Percentiles rank a stretch among this genome's conserved stretches.
Conservation (phyloP, 1,140 invertebrate species). For the Whitmania pigra region DNA sequence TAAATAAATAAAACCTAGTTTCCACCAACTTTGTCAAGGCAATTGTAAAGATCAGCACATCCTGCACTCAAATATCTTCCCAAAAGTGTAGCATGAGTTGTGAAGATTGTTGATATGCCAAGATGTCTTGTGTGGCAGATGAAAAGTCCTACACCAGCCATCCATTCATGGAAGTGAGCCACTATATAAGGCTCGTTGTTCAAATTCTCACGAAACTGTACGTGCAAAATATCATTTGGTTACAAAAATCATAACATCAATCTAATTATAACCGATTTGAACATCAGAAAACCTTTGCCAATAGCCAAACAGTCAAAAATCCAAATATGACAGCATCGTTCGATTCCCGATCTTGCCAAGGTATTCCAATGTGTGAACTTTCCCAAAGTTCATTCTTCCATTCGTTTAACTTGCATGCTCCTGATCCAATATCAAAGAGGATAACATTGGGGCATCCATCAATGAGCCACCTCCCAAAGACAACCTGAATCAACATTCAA, state of each 20-base stretch:
- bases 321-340: slow-evolving; percentile 95
- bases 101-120: slow-evolving; percentile 93
- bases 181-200: slow-evolving; percentile 48
- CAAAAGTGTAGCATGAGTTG: slow-evolving; percentile 92
- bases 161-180: slow-evolving; percentile 97
- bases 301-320: slow-evolving; percentile 85
- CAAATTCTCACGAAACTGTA: slow-evolving; percentile 22
- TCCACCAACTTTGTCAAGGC: slow-evolving; percentile 66
- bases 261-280: background rate
- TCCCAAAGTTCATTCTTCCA: slow-evolving; percentile 71
- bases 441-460: slow-evolving; percentile 97
- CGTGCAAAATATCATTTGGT: background rate
- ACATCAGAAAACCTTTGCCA: slow-evolving; percentile 38
- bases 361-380: slow-evolving; percentile 52
- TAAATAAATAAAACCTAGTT: no score
- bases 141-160: slow-evolving; percentile 85
- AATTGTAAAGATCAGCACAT: slow-evolving; percentile 97
- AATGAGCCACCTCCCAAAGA: slow-evolving; percentile 92
- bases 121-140: slow-evolving; percentile 64
- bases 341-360: slow-evolving; percentile 84
- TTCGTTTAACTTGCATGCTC: slow-evolving; percentile 84
- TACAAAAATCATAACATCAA: background rate
- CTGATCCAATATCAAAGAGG: slow-evolving; percentile 92
- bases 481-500: slow-evolving; percentile 47
- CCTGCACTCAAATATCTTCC: slow-evolving; percentile 95